Conservation (phyloP, 2,888 invertebrate genomes). For the Neria commutata region DNA sequence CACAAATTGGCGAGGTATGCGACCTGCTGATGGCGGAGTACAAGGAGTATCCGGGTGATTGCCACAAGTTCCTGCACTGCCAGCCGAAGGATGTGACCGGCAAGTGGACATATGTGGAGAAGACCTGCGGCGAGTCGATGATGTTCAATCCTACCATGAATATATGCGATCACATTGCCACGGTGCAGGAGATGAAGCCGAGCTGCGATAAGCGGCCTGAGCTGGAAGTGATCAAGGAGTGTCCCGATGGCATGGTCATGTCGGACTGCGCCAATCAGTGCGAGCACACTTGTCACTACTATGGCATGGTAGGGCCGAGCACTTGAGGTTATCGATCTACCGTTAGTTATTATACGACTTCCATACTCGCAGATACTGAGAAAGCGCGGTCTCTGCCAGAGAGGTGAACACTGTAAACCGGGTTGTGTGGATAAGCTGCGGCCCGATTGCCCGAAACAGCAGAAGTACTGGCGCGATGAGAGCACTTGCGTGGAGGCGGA, state of each 20-base stretch:
- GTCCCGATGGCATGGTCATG: constrained; percentile 65
- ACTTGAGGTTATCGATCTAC: too few species aligned
- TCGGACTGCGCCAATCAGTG: constrained; percentile 76
- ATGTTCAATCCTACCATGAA: constrained; percentile 71
- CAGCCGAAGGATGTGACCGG: constrained; percentile 60
- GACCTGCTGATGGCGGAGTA: constrained; percentile 65
- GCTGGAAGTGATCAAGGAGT: constrained; percentile 34
- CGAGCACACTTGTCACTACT: constrained; percentile 73
- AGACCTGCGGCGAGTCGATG: constrained; percentile 70
- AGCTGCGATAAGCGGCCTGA: constrained; percentile 63
- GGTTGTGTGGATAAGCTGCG: constrained; percentile 58
- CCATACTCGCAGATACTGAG: constrained; percentile 43
- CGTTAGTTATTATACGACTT: not conserved
- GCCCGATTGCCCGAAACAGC: constrained; percentile 64
- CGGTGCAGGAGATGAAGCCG: constrained; percentile 67
- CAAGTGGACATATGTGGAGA: constrained; percentile 66
- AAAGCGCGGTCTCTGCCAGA: constrained; percentile 54
- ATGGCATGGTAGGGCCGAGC: constrained; percentile 63
- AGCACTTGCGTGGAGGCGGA: constrained; percentile 73
- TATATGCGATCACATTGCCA: constrained; percentile 71
- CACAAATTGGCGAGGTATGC: constrained; percentile 43
- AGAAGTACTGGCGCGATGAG: constrained; percentile 74
- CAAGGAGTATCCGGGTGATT: constrained; percentile 70
- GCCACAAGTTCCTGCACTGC: constrained; percentile 75
- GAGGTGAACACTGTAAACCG: constrained; percentile 50